These are phyloP conservation scores for Omphaloscelis lunosa DNA, from an alignment of 2,888 invertebrate species.

Conservation along the genomic window DNA sequence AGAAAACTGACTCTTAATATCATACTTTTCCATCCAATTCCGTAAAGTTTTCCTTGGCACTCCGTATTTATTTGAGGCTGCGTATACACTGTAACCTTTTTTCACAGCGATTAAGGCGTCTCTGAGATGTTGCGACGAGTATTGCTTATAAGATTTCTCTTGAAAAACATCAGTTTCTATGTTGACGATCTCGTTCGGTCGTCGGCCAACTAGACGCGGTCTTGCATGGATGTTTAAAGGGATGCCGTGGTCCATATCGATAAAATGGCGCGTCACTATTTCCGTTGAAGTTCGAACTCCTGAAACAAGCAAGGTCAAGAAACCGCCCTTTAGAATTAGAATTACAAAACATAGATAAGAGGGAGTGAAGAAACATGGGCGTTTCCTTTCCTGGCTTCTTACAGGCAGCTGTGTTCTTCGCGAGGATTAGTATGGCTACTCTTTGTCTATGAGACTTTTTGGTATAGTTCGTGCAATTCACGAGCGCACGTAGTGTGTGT, in stretches of 20 bases:
- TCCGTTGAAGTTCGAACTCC: conserved; percentile 88
- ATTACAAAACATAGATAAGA: conserved; percentile 42
- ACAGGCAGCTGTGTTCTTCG: conserved; percentile 72
- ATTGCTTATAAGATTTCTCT: conserved; percentile 89
- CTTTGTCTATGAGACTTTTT: conserved; percentile 16
- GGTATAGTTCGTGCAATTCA: background rate
- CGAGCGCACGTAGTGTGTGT: too few species aligned
- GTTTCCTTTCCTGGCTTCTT: conserved; percentile 90
- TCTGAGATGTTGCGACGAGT: conserved; percentile 87
- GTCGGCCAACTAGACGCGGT: conserved; percentile 84
- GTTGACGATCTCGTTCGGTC: conserved; percentile 87
- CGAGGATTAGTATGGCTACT: background rate
- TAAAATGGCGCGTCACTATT: conserved; percentile 88
- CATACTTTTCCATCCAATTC: conserved; percentile 91
- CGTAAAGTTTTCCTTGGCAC: conserved; percentile 90
- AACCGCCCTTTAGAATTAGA: conserved; percentile 79
- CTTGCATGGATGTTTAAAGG: conserved; percentile 86
- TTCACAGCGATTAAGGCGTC: conserved; percentile 89
- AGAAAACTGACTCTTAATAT: conserved; percentile 90
- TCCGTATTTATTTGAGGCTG: conserved; percentile 90
- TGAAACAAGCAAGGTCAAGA: conserved; percentile 89
- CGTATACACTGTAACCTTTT: conserved; percentile 90
- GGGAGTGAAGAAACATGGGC: conserved; percentile 75
- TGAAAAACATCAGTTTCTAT: conserved; percentile 88
- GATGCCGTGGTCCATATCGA: conserved; percentile 87